Percentiles rank a stretch among this genome's conserved stretches.
Conservation (phyloP, 2,113 vertebrate genomes). For the Orthonyx spaldingii region DNA sequence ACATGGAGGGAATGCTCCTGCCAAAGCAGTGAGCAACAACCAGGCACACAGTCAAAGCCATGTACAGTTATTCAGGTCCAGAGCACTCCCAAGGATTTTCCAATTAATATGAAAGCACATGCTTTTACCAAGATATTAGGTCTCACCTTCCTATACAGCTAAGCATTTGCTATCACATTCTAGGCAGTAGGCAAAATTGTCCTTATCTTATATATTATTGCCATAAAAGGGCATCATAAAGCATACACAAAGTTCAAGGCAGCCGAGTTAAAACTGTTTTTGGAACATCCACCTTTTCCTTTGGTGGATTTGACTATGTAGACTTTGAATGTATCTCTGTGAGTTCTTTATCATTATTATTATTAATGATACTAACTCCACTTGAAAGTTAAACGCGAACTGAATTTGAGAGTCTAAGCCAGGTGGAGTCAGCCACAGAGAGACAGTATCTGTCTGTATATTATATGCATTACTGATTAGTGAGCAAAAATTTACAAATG, state of each 20-base stretch:
- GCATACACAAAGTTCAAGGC: not conserved
- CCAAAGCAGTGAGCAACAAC: not conserved
- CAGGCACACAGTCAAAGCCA: not conserved
- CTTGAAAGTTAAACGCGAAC: not conserved
- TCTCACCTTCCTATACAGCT: not conserved
- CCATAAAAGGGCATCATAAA: not conserved
- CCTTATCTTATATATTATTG: not conserved
- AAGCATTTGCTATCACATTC: not conserved
- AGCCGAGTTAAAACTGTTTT: not conserved
- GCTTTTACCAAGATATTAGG: not conserved
- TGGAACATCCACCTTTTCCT: not conserved
- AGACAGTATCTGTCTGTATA: not conserved
- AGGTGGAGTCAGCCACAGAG: not conserved
- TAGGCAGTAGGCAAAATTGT: not conserved
- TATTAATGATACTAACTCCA: not conserved
- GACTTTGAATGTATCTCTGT: not conserved
- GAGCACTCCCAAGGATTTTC: not conserved
- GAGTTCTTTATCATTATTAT: not conserved
- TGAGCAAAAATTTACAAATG: not conserved
- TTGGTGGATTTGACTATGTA: not conserved
- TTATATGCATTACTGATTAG: not conserved
- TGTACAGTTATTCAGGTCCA: not conserved
- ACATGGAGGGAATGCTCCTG: not conserved
- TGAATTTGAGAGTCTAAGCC: not conserved
- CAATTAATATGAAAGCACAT: not conserved